Evolutionary conservation across 2,888 invertebrate genomes (phyloP).

Genomic region (Crematogaster levior): DNA sequence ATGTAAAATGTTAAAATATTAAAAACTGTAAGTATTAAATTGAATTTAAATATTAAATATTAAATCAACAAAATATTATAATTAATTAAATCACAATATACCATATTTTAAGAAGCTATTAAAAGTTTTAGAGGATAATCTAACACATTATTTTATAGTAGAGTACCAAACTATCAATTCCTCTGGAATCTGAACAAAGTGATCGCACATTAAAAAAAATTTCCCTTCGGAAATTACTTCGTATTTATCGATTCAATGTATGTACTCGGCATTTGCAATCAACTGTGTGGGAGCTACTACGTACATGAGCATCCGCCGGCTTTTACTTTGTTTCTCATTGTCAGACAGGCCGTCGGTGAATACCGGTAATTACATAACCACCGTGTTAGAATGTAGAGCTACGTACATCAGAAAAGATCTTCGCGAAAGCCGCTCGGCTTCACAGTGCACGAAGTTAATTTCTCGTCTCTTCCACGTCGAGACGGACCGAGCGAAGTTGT

Average conservation of each 20-base stretch:
- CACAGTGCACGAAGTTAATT: slow-evolving; percentile 50
- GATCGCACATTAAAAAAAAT: neutral
- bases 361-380: slow-evolving; percentile 52
- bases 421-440: slow-evolving; percentile 18
- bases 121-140: neutral
- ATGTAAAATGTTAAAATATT: too few species aligned
- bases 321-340: slow-evolving; percentile 35
- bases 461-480: slow-evolving; percentile 49
- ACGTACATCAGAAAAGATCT: slow-evolving; percentile 44
- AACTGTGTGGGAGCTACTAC: slow-evolving; percentile 4
- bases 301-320: neutral
- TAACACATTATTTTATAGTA: neutral
- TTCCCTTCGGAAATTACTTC: neutral
- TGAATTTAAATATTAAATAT: too few species aligned
- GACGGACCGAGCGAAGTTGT: slow-evolving; percentile 33
- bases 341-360: slow-evolving; percentile 41
- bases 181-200: neutral
- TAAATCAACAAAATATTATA: too few species aligned
- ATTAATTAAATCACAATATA: neutral
- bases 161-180: neutral
- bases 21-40: neutral
- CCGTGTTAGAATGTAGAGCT: slow-evolving; percentile 46
- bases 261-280: neutral
- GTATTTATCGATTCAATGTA: neutral
- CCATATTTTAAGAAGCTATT: neutral